phyloP scores from a whole-genome alignment of 2,797 vertebrate genomes.

The Avahi laniger region DNA sequence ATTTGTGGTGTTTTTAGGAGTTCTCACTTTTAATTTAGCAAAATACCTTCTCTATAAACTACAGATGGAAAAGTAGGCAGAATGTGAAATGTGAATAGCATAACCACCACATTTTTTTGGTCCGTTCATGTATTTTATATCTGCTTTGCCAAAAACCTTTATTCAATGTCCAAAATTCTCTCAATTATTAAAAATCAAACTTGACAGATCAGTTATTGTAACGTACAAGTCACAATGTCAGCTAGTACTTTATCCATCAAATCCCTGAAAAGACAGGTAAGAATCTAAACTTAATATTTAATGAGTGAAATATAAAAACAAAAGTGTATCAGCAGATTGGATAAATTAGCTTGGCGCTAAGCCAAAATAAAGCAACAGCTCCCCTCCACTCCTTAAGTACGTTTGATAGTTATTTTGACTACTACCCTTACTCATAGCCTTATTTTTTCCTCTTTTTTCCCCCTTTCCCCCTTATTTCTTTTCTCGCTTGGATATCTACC shows the following conservation, averaged over 20 bases:
- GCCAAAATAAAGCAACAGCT: not conserved
- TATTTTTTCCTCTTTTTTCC: not conserved
- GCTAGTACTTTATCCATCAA: not conserved
- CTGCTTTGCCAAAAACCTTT: not conserved
- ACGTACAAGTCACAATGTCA: not conserved
- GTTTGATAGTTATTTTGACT: not conserved
- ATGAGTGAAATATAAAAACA: not conserved
- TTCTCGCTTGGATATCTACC: not conserved
- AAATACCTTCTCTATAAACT: not conserved
- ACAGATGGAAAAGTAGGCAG: not conserved
- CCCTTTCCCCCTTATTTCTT: not conserved
- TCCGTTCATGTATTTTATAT: not conserved
- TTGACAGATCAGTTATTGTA: not conserved
- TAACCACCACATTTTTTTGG: not conserved
- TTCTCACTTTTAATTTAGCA: conserved; percentile 23
- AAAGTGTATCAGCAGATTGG: not conserved
- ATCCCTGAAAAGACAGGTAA: not conserved
- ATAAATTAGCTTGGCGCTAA: not conserved
- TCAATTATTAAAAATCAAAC: not conserved
- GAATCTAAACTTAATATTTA: not conserved
- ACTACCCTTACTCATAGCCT: not conserved
- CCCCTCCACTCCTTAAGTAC: not conserved
- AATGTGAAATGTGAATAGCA: not conserved
- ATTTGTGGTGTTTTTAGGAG: not conserved
- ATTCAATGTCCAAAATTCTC: not conserved